phyloP scores from a whole-genome alignment of 2,113 vertebrate species.

The Notarius lentiginosus region DNA sequence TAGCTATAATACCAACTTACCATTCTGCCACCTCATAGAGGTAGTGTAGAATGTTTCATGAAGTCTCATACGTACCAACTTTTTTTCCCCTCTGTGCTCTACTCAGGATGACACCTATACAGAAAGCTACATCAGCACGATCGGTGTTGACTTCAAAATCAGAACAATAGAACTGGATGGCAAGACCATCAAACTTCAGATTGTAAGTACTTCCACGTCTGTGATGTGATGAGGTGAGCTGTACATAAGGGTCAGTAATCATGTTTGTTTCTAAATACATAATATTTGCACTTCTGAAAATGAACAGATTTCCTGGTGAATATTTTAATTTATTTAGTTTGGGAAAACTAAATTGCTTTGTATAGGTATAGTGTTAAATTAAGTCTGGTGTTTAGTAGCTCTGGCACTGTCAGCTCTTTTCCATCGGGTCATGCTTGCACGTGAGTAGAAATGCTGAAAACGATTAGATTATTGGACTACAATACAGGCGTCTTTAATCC shows the following conservation, averaged over 20 bases:
- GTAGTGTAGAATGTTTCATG: not conserved
- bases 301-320: not conserved
- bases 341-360: not conserved
- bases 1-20: not conserved
- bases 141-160: conserved; percentile 99
- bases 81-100: not conserved
- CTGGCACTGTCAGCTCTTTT: not conserved
- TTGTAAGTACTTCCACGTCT: conserved; percentile 79
- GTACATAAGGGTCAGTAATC: not conserved
- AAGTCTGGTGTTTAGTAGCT: not conserved
- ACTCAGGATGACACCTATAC: conserved; percentile 95
- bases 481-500: not conserved
- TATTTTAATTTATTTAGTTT: not conserved
- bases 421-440: not conserved
- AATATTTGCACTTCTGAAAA: not conserved
- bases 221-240: not conserved
- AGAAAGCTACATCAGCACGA: conserved; percentile 98
- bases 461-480: not conserved
- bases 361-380: not conserved
- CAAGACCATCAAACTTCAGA: conserved; percentile 98
- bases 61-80: not conserved
- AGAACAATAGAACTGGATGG: conserved; percentile 98
- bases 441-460: too few species aligned
- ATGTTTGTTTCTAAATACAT: not conserved
- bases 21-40: not conserved